Evolutionary conservation across 2,888 invertebrate genomes (phyloP), one percentile per base, ranked within the genome.

Genomic region (Dryocosmus kuriphilus): DNA sequence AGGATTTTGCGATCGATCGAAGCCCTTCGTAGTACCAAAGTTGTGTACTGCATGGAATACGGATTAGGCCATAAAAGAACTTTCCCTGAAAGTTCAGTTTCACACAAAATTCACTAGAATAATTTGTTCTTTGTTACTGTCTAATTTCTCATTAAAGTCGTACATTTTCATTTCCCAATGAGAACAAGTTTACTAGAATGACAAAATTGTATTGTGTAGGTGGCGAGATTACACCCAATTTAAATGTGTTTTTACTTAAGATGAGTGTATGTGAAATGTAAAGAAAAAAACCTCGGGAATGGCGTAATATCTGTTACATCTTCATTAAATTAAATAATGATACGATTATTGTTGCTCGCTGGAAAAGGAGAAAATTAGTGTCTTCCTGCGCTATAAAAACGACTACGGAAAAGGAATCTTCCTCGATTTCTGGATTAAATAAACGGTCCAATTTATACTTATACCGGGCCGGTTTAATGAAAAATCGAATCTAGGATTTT

Each of bases 1-100:
- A 81, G 81, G 84, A 84, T 85, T 83, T 85, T 74, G 63, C 84
- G 82, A 85, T 81, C 77, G 81, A 82, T 78, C 80, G 81, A 82
- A 82, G 80, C 81, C 79, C 79, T 32, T 51, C 71, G 51, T 71
- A 51, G 71, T 51, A n/a, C 30, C 51, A 71, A 71, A 51, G 19
- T 71, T 71, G 71, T 71, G 71, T 51, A 55, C 32, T 30, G 30
- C 14, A 71, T n/a, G 19, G 46, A 67, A 27, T 14, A 71, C 30
- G 19, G 46, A 67, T 60, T 16, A 24, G 24, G 27, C 27, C 27
- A 2, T 60, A 27, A 9, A 55, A 55, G 60, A 27, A 24, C 22
- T 60, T 60, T 60, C 1, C 27, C 60, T 27, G 27, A 60, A 60
- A 60, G 14, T 57, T 57, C 5, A n/a, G 51, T 51, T 51, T 51